Conservation (phyloP, 2,797 vertebrate genomes). For the Myiotriccus ornatus region DNA sequence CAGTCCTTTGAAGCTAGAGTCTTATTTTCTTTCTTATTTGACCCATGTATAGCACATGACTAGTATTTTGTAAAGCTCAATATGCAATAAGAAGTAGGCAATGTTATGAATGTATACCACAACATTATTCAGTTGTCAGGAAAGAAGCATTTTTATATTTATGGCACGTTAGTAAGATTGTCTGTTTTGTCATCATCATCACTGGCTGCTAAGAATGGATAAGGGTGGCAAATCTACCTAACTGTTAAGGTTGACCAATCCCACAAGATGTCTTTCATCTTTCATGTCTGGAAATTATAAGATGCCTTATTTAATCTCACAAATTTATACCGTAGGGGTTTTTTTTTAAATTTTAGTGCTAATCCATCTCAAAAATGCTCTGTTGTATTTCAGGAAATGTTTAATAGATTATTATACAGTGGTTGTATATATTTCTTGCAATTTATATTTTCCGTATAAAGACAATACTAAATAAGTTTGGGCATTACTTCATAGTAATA, state of each 20-base stretch:
- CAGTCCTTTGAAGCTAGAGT: neutral
- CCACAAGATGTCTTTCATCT: neutral
- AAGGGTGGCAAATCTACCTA: neutral
- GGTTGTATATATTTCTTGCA: neutral
- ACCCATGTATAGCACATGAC: neutral
- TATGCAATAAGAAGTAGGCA: neutral
- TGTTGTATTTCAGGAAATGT: neutral
- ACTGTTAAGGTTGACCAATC: neutral
- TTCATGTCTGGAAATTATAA: neutral
- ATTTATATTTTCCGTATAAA: neutral
- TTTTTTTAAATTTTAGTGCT: neutral
- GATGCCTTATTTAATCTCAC: neutral
- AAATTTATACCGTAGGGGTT: neutral
- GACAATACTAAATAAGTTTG: neutral
- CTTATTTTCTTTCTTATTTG: neutral
- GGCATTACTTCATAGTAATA: neutral
- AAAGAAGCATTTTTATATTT: conserved; percentile 42
- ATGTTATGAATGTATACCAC: neutral
- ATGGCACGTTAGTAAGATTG: neutral
- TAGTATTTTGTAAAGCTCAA: neutral
- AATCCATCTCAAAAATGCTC: neutral
- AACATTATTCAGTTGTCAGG: neutral
- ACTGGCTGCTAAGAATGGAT: neutral
- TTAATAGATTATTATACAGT: neutral
- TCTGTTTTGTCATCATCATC: neutral